phyloP scores from a whole-genome alignment of 2,888 invertebrate genomes.

The Ptychoptera albimana region DNA sequence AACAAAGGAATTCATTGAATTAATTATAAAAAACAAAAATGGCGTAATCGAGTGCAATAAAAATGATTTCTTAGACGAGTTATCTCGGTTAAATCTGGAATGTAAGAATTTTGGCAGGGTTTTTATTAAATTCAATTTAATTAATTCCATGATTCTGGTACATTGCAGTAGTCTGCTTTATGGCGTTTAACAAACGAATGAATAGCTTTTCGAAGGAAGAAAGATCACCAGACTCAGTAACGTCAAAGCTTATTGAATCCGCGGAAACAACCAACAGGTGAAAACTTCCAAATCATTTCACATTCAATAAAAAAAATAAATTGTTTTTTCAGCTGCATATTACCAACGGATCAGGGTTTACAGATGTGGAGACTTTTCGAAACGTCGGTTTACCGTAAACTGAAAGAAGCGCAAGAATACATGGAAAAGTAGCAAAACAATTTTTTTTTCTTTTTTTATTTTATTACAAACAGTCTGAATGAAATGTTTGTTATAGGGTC shows the following conservation, averaged over 20 bases:
- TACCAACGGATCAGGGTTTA: constrained; percentile 29
- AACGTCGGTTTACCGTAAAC: constrained; percentile 54
- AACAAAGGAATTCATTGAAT: constrained; percentile 44
- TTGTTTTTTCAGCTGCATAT: constrained; percentile 16
- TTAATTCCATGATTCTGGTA: neutral
- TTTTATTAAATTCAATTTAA: neutral
- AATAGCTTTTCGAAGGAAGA: constrained; percentile 47
- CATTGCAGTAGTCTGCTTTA: constrained; percentile 56
- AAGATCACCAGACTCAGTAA: constrained; percentile 39
- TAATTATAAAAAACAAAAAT: constrained; percentile 10
- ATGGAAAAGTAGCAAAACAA: constrained; percentile 46
- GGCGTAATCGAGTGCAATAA: constrained; percentile 13
- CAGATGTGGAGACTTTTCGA: constrained; percentile 48
- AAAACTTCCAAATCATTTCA: no score
- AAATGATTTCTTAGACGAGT: constrained; percentile 48
- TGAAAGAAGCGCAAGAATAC: constrained; percentile 49
- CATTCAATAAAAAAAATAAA: no score
- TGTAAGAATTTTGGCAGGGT: constrained; percentile 45
- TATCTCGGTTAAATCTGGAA: constrained; percentile 63
- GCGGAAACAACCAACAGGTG: constrained; percentile 58
- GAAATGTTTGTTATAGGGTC: constrained; percentile 30
- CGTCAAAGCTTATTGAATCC: constrained; percentile 51
- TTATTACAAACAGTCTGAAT: neutral
- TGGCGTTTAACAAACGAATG: constrained; percentile 54
- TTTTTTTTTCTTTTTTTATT: neutral